phyloP scores from a whole-genome alignment of 2,113 vertebrate genomes.

The Elephas maximus region DNA sequence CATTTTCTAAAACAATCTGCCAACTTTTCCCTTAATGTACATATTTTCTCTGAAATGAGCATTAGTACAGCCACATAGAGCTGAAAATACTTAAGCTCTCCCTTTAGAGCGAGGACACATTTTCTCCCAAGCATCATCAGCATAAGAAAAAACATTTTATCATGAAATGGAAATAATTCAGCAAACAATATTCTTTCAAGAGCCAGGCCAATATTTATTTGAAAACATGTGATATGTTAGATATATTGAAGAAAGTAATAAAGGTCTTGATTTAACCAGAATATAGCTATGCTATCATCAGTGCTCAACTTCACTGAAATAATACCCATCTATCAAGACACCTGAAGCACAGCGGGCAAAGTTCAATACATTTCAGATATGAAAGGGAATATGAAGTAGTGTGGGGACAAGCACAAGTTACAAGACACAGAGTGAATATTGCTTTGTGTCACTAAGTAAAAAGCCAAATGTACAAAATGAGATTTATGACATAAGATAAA shows the following conservation, averaged over 20 bases:
- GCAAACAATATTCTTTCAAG: not conserved
- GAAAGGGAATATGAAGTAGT: conserved; percentile 72
- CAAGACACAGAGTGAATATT: conserved; percentile 73
- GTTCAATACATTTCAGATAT: conserved; percentile 75
- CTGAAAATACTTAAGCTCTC: conserved; percentile 15
- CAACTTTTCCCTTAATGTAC: not conserved
- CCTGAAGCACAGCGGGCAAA: conserved; percentile 42
- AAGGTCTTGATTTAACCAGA: conserved; percentile 41
- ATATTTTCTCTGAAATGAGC: not conserved
- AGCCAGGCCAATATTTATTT: not conserved
- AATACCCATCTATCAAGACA: conserved; percentile 54
- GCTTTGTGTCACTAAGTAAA: conserved; percentile 70
- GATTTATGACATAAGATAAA: conserved; percentile 72
- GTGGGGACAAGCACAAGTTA: conserved; percentile 65
- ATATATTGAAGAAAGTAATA: conserved; percentile 54
- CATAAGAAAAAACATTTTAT: conserved; percentile 35
- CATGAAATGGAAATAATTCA: conserved; percentile 35
- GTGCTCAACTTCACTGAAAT: conserved; percentile 66
- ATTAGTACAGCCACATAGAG: accelerated
- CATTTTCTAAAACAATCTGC: not conserved
- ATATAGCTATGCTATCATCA: not conserved
- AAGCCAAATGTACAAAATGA: conserved; percentile 42
- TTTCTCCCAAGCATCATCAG: not conserved
- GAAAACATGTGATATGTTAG: conserved; percentile 13
- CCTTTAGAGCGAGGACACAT: not conserved